Evolutionary conservation across 1,140 invertebrate genomes (phyloP), one percentile per base, ranked within the genome.

Genomic region (Calephelis nemesis): DNA sequence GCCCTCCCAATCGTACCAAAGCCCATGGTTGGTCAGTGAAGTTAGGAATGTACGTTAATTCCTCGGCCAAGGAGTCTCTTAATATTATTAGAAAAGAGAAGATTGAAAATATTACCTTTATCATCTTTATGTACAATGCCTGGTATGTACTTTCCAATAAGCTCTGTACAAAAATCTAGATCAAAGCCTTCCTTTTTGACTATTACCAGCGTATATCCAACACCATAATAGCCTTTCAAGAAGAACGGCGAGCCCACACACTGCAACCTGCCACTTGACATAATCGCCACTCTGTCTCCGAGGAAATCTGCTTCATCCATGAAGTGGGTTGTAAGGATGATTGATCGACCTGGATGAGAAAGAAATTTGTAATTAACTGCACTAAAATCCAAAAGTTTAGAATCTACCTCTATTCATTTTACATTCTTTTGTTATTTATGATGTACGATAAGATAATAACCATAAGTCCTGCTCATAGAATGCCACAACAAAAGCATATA

Each of bases 281-380:
- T 96, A 65, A 99, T 98, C 5, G 97, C 97, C 64, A 99, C 97
- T 76, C 97, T 93, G 88, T 99, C 98, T 0, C 98, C 98, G 0
- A 99, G 93, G 52, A 96, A 94, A 91, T 99, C 98, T 7, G 98
- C 98, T 92, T 99, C 98, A 88, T 99, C 98, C 98, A 99, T 99
- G 86, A 97, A 98, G 90, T 99, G 98, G 0, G 98, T 99, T 3
- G 98, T 98, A 4, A 99, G 94, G 9, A 99, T 91, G 77, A 99
- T 97, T 0, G 98, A 98, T 62, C 96, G 93, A 60, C 83, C 87
- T 91, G 30, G 10, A 39, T 30, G 30, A 30, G 30, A 30, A 30
- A 30, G 30, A 4, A 1, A 4, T 30, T 30, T 11, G 39, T n/a
- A 39, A 62, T n/a, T 7, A 45, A n/a, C 42, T 30, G 58, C 7